Evolutionary conservation across 1,140 invertebrate species (phyloP).

Genomic region (Aradophagus sp.): DNA sequence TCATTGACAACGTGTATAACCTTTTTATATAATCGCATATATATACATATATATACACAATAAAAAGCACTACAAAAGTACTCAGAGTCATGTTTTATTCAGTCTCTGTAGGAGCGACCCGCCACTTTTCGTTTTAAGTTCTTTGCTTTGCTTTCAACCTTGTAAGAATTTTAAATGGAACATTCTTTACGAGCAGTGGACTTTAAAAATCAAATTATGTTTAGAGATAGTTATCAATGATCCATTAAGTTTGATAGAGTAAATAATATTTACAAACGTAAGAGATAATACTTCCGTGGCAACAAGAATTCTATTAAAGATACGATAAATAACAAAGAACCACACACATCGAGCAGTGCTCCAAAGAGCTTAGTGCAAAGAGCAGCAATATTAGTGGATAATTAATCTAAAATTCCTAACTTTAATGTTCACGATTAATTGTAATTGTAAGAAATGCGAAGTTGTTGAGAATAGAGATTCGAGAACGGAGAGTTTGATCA

Average conservation of each 20-base stretch:
- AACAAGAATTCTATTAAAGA: slow-evolving; percentile 5
- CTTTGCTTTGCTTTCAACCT: slow-evolving; percentile 1
- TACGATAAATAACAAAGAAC: slow-evolving; percentile 19
- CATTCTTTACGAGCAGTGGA: slow-evolving; percentile 33
- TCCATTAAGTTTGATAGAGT: slow-evolving; percentile 37
- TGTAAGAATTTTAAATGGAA: slow-evolving; percentile 34
- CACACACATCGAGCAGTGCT: slow-evolving; percentile 56
- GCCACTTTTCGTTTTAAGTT: slow-evolving; percentile 4
- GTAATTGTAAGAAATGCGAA: slow-evolving; percentile 32
- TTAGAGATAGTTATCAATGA: slow-evolving; percentile 42
- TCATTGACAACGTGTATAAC: slow-evolving; percentile 22
- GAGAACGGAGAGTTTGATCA: slow-evolving; percentile 21
- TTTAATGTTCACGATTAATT: slow-evolving; percentile 45
- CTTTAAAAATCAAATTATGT: slow-evolving; percentile 52
- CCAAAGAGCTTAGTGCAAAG: slow-evolving; percentile 65
- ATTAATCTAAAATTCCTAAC: slow-evolving; percentile 44
- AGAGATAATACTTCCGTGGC: slow-evolving; percentile 16
- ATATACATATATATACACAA: too few relatives aligned
- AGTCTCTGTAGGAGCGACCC: slow-evolving; percentile 7
- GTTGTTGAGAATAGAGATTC: slow-evolving; percentile 17
- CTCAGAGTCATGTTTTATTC: slow-evolving; percentile 26
- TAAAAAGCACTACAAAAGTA: slow-evolving; percentile 16
- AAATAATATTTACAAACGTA: slow-evolving; percentile 21
- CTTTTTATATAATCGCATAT: slow-evolving; percentile 49
- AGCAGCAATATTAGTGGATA: slow-evolving; percentile 70